A percentile compares a stretch with the other conserved stretches of the same genome.
Evolutionary conservation across 2,113 vertebrate genomes (phyloP).

Genomic region (Rafetus swinhoei): DNA sequence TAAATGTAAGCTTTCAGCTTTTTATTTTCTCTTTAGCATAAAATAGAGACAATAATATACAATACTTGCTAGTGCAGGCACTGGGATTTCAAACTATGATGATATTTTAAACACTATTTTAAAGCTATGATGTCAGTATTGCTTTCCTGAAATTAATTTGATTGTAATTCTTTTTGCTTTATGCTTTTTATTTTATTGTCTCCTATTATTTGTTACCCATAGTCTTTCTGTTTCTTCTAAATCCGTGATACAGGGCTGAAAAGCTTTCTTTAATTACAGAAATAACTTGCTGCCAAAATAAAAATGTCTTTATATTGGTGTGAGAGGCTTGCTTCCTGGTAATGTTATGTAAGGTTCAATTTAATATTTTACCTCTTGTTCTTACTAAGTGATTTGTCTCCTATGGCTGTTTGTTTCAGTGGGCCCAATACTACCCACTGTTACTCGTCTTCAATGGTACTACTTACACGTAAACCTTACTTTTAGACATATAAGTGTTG

Average conservation of each 20-base stretch:
- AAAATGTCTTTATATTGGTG: background rate
- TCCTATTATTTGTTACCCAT: background rate
- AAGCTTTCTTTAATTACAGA: background rate
- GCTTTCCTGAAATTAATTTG: background rate
- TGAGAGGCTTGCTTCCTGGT: background rate
- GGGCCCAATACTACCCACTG: background rate
- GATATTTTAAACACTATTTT: background rate
- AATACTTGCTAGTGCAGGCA: background rate
- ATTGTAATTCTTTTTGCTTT: background rate
- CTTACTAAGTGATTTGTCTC: background rate
- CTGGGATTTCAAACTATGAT: background rate
- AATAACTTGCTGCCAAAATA: background rate
- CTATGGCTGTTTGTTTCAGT: background rate
- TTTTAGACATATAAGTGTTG: background rate
- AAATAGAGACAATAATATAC: background rate
- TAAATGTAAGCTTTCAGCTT: accelerated
- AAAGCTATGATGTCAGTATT: background rate
- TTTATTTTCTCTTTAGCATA: background rate
- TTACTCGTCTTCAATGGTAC: background rate
- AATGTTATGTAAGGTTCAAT: background rate
- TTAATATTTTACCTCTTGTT: background rate
- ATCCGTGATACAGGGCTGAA: background rate
- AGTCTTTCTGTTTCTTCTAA: background rate
- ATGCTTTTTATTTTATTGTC: background rate
- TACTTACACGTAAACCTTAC: background rate